These are phyloP conservation scores for Leptonema lineaticorne DNA, from an alignment of 1,140 invertebrate species.

Conservation along the genomic window DNA sequence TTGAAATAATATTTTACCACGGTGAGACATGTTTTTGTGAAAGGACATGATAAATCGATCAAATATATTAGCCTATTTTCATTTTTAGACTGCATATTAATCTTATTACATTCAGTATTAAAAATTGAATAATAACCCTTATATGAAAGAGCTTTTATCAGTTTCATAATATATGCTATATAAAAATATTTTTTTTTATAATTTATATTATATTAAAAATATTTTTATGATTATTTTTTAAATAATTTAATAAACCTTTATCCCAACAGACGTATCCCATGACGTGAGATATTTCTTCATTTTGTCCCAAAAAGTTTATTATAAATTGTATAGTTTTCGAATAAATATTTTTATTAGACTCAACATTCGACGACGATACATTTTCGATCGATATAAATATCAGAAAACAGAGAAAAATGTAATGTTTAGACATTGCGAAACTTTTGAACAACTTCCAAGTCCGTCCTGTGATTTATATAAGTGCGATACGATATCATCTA, in stretches of 20 bases:
- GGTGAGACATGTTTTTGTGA: constrained; percentile 25
- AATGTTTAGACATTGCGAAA: background rate
- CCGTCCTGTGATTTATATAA: too few species aligned
- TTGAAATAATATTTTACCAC: constrained; percentile 12
- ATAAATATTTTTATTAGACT: background rate
- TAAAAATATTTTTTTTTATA: constrained; percentile 5
- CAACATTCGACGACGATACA: background rate
- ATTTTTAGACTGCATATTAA: background rate
- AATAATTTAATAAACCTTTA: constrained; percentile 12
- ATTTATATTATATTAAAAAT: background rate
- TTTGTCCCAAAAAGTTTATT: background rate
- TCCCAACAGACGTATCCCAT: constrained; percentile 28
- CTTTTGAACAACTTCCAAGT: too few species aligned
- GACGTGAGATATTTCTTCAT: background rate
- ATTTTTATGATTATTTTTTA: background rate
- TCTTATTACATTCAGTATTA: background rate
- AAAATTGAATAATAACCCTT: background rate
- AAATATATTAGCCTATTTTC: constrained; percentile 16
- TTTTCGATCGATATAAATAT: background rate
- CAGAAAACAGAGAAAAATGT: background rate
- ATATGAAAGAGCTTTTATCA: background rate
- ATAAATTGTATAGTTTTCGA: background rate
- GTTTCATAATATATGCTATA: background rate
- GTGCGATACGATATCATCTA: too few species aligned
- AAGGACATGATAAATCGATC: constrained; percentile 22